Conservation (phyloP, 2,113 vertebrate species). For the Rhabdomys dilectus region DNA sequence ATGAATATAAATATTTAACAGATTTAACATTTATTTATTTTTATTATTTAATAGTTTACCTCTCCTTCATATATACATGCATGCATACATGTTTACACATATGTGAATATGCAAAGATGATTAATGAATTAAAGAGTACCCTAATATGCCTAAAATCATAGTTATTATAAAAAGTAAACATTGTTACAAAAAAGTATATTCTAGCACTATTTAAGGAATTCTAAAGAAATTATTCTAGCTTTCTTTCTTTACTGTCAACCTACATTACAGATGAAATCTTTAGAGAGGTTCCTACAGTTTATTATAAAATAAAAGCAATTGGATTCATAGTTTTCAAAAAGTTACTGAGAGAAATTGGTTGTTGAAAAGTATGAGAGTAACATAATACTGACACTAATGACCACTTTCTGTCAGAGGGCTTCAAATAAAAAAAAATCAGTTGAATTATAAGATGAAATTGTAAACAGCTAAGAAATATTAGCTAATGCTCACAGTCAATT, state of each 20-base stretch:
- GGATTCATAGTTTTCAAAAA: neutral
- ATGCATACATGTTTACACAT: neutral
- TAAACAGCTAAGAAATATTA: neutral
- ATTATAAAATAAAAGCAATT: neutral
- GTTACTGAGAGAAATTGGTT: neutral
- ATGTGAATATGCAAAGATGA: neutral
- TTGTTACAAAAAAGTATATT: neutral
- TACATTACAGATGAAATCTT: neutral
- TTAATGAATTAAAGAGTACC: neutral
- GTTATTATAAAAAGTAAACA: conserved; percentile 3
- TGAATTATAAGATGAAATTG: neutral
- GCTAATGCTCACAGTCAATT: neutral
- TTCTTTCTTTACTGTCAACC: neutral
- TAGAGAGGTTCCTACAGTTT: neutral
- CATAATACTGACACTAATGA: neutral
- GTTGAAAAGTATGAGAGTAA: neutral
- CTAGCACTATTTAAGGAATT: neutral
- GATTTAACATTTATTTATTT: too few relatives aligned
- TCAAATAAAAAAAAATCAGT: neutral
- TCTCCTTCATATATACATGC: neutral
- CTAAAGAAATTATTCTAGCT: neutral
- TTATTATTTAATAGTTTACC: neutral
- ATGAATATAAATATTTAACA: too few relatives aligned
- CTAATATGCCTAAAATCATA: neutral
- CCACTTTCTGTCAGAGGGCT: neutral